Base-by-base conservation (phyloP, 2,888 invertebrate species). In the Drosophila engyochracea region DNA sequence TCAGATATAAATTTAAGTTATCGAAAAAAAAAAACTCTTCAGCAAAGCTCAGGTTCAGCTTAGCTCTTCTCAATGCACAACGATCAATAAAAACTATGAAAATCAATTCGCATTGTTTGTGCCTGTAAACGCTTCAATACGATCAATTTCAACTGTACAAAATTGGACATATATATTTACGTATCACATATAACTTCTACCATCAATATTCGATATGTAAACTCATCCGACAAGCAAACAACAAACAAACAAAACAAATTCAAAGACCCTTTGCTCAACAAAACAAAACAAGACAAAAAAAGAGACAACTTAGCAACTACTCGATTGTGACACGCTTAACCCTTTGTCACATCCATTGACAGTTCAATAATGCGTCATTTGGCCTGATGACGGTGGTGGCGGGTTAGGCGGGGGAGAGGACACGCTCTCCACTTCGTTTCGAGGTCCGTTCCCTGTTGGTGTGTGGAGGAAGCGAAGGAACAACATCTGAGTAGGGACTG, bases 311-410 rank as follows among this genome's bases (percentile, higher is more conserved):
- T 70, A 72, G 66, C 74, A 81, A 76, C 81, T 74, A 74, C 76
- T 79, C 81, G 72, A 76, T 67, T 63, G 62, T 82, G 91, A 88
- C 88, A 91, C 78, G 76, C 70, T 85, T 90, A 90, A 91, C 89
- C 90, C 91, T 90, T 90, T 91, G 90, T 90, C 90, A 90, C 80
- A 82, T 81, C 78, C 83, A 77, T 85, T 90, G 90, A 90, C 91
- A 90, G 85, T 91, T 90, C 90, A 91, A 91, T 90, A 91, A 91
- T 87, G 91, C 84, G 81, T 81, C 91, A 88, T 83, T 89, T 80
- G 84, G 81, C 59, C 70, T 69, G 71, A 55, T 70, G 76, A 37
- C 37, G 55, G 55, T 74, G 67, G 52, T 4, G 0, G 25, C 9
- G 25, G 37, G 19, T 12, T 6, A 33, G 60, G 35, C 9, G 25